phyloP scores from a whole-genome alignment of 1,140 invertebrate species.

The Hypothenemus hampei region DNA sequence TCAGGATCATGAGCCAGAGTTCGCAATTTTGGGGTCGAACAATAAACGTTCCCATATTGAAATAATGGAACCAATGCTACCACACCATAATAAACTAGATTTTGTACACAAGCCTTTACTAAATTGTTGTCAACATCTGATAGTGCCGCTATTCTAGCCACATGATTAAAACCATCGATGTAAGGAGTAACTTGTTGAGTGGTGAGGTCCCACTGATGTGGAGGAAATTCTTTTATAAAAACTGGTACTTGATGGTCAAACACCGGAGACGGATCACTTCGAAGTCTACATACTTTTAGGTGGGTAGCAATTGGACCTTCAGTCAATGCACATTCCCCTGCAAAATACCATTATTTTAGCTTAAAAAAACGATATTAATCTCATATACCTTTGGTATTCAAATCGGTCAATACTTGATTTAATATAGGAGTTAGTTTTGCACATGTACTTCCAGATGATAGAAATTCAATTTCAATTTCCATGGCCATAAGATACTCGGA shows the following conservation, averaged over 20 bases:
- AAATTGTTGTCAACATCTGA: constrained; percentile 90
- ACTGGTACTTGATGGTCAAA: constrained; percentile 89
- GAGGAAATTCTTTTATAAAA: constrained; percentile 59
- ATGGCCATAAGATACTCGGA: constrained; percentile 84
- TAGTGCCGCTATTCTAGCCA: constrained; percentile 72
- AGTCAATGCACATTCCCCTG: constrained; percentile 46
- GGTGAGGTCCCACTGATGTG: constrained; percentile 81
- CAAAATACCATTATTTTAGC: background rate
- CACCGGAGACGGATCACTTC: constrained; percentile 75
- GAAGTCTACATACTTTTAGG: constrained; percentile 71
- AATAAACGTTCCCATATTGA: constrained; percentile 92
- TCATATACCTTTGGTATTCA: constrained; percentile 76
- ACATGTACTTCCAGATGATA: constrained; percentile 61
- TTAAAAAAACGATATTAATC: too few species aligned
- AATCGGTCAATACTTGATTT: constrained; percentile 67
- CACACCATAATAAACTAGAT: constrained; percentile 74
- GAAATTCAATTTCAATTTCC: constrained; percentile 75
- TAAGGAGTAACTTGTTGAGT: constrained; percentile 83
- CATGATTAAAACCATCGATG: constrained; percentile 90
- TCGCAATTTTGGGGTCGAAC: constrained; percentile 76
- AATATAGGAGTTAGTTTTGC: constrained; percentile 67
- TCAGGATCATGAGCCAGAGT: constrained; percentile 62
- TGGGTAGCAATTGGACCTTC: constrained; percentile 76
- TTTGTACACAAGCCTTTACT: constrained; percentile 92
- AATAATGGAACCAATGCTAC: constrained; percentile 84